Evolutionary conservation across 1,140 invertebrate species (phyloP).

Genomic region (Elysia chlorotica): DNA sequence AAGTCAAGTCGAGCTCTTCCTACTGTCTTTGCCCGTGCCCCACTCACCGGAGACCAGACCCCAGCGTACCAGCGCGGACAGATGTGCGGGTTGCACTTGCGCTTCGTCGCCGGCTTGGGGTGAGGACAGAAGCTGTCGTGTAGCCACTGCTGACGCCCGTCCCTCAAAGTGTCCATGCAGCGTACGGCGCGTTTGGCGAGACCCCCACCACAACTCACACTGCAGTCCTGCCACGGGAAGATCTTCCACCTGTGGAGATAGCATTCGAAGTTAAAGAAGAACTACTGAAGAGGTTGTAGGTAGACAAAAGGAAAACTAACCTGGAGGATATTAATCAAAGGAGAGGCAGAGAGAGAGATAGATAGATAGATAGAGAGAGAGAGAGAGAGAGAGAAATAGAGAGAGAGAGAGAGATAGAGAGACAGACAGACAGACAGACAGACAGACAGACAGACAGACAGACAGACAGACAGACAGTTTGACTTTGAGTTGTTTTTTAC

Average conservation of each 20-base stretch:
- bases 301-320: not conserved
- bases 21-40: too few species aligned
- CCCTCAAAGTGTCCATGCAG: constrained; percentile 42
- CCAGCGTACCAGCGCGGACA: constrained; percentile 56
- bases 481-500: too few species aligned
- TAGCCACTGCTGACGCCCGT: constrained; percentile 39
- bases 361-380: not conserved
- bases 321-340: too few species aligned
- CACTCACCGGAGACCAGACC: constrained; percentile 53
- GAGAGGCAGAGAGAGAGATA: not conserved
- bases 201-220: constrained; percentile 45
- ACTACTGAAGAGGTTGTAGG: not conserved
- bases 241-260: constrained; percentile 43
- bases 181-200: constrained; percentile 39
- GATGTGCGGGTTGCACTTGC: constrained; percentile 40
- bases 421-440: not conserved
- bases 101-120: constrained; percentile 34
- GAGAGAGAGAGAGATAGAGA: not conserved
- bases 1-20: too few species aligned
- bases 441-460: not conserved
- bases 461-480: not conserved
- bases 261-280: too few species aligned
- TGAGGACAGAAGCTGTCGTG: constrained; percentile 37
- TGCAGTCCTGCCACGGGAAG: constrained; percentile 49
- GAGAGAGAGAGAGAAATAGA: not conserved